Conservation (phyloP, 2,113 vertebrate genomes). For the Andinoacara biseriatus region DNA sequence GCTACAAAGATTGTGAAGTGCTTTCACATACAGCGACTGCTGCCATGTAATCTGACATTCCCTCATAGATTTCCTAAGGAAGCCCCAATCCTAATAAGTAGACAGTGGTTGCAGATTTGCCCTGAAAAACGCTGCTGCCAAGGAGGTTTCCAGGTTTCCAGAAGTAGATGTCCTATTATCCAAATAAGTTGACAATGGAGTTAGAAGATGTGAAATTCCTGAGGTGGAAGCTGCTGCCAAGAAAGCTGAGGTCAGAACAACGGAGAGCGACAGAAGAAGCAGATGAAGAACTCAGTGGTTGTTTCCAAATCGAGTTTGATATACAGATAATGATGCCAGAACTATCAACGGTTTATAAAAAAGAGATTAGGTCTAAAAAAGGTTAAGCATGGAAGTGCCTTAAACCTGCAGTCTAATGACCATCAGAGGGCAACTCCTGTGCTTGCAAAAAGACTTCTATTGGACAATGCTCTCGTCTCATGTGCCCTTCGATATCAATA, state of each 20-base stretch:
- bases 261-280: not conserved
- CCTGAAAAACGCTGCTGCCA: not conserved
- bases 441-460: not conserved
- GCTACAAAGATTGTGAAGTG: not conserved
- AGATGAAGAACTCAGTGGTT: not conserved
- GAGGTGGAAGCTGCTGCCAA: not conserved
- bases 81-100: not conserved
- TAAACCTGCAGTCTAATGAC: not conserved
- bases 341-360: not conserved
- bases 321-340: not conserved
- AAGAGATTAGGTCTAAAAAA: not conserved
- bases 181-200: not conserved
- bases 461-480: not conserved
- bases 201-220: not conserved
- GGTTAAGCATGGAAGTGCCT: not conserved
- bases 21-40: not conserved
- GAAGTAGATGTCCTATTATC: not conserved
- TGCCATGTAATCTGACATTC: not conserved
- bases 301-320: slow-evolving; percentile 6
- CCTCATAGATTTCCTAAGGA: not conserved
- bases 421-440: not conserved
- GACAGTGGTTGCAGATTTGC: not conserved
- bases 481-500: not conserved
- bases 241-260: not conserved
- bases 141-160: not conserved